phyloP scores from a whole-genome alignment of 37 sponge, comb jelly and placozoan species.

The Ianthella basta region DNA sequence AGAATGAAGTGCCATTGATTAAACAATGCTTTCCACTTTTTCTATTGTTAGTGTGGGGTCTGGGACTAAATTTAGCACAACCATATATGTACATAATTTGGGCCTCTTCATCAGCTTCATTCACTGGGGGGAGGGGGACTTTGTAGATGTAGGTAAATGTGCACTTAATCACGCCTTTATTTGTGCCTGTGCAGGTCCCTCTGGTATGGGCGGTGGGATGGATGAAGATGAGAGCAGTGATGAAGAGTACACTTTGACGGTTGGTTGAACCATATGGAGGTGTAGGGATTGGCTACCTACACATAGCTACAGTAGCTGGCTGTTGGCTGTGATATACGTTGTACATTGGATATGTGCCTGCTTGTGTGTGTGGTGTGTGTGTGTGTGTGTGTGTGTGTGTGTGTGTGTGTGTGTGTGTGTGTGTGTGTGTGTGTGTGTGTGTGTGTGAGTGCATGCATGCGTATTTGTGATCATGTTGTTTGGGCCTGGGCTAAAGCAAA shows the following conservation, averaged over 20 bases:
- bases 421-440: not conserved
- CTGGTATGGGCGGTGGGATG: too few species aligned
- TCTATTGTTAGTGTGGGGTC: not conserved
- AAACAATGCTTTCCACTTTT: not conserved
- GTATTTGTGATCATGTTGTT: not conserved
- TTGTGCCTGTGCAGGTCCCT: too few species aligned
- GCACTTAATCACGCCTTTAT: not conserved
- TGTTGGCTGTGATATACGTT: too few species aligned
- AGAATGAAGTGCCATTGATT: not conserved
- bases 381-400: constrained; percentile 6
- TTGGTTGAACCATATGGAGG: not conserved
- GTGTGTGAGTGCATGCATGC: not conserved
- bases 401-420: not conserved
- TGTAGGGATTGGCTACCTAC: too few species aligned
- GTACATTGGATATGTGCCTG: too few species aligned
- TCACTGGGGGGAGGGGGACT: constrained; percentile 12
- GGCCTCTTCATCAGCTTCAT: too few species aligned
- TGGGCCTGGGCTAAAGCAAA: not conserved
- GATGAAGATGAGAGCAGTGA: constrained; percentile 31
- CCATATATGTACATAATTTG: too few species aligned
- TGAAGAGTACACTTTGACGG: constrained; percentile 54
- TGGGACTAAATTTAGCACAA: too few species aligned
- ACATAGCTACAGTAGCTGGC: too few species aligned
- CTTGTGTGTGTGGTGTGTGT: not conserved
- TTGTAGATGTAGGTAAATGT: constrained; percentile 29